Percentiles rank a stretch among this genome's conserved stretches.
Conservation (phyloP, 2,888 invertebrate species). For the Volucella bombylans region DNA sequence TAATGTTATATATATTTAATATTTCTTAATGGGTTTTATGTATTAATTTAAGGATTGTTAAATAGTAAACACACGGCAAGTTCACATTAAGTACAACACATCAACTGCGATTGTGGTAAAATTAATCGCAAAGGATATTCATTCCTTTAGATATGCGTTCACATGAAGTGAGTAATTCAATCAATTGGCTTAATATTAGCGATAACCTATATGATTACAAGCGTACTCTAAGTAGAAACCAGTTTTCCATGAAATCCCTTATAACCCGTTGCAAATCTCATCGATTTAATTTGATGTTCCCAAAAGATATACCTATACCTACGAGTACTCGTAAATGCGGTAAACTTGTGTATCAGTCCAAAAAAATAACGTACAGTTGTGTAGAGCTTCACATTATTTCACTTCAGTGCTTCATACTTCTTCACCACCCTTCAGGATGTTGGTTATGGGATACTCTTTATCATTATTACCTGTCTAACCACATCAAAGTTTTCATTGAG, state of each 20-base stretch:
- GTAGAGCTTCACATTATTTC: constrained; percentile 17
- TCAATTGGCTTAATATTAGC: constrained; percentile 16
- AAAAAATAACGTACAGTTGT: constrained; percentile 9
- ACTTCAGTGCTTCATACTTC: constrained; percentile 5
- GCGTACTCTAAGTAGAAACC: neutral
- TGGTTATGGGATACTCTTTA: neutral
- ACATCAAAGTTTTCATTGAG: constrained; percentile 30
- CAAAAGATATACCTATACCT: neutral
- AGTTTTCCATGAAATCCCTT: neutral
- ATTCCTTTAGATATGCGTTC: neutral
- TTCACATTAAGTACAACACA: too few relatives aligned
- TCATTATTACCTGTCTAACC: constrained; percentile 35
- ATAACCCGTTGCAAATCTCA: constrained; percentile 5
- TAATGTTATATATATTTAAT: too few relatives aligned
- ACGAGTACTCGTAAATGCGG: constrained; percentile 8
- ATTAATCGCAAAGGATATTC: neutral
- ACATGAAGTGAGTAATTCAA: neutral
- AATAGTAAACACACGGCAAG: too few relatives aligned
- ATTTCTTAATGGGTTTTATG: too few relatives aligned
- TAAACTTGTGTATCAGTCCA: constrained; percentile 1
- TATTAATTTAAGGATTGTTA: too few relatives aligned
- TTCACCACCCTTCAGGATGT: neutral
- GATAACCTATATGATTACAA: constrained; percentile 5
- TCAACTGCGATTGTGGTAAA: too few relatives aligned
- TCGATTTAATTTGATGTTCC: constrained; percentile 4